These are phyloP conservation scores for Pterobdella sp. DNA, from an alignment of 2,888 invertebrate genomes.

Conservation along the genomic window DNA sequence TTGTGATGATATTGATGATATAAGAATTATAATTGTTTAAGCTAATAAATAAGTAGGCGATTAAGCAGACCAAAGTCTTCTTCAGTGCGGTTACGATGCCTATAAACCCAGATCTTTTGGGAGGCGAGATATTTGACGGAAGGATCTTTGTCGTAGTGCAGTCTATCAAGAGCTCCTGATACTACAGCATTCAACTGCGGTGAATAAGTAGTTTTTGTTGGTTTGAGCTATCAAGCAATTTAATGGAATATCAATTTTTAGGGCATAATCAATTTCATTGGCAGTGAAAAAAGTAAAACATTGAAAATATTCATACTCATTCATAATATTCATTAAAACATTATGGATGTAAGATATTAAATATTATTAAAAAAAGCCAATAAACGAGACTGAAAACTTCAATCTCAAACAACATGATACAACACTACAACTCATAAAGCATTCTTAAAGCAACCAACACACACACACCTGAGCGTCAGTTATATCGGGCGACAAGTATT, in stretches of 20 bases:
- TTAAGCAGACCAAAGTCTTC: conserved; percentile 58
- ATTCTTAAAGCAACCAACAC: background rate
- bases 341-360: too few relatives aligned
- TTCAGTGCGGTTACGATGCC: conserved; percentile 66
- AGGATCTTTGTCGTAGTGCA: conserved; percentile 82
- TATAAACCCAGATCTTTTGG: conserved; percentile 88
- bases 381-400: background rate
- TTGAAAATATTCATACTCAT: too few relatives aligned
- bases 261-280: too few relatives aligned
- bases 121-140: conserved; percentile 86
- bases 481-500: conserved; percentile 56
- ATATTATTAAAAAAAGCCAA: background rate
- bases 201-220: too few relatives aligned
- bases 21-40: background rate
- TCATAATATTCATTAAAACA: background rate
- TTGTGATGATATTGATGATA: background rate
- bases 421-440: background rate
- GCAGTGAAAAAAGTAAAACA: too few relatives aligned
- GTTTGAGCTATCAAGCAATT: too few relatives aligned
- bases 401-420: too few relatives aligned
- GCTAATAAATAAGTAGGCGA: background rate
- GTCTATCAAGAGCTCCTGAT: conserved; percentile 78
- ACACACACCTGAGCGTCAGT: conserved; percentile 51
- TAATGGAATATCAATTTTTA: too few relatives aligned
- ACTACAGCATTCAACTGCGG: conserved; percentile 54